Conservation (phyloP, 92 coral and sea anemone genomes). For the Phymanthus crucifer region DNA sequence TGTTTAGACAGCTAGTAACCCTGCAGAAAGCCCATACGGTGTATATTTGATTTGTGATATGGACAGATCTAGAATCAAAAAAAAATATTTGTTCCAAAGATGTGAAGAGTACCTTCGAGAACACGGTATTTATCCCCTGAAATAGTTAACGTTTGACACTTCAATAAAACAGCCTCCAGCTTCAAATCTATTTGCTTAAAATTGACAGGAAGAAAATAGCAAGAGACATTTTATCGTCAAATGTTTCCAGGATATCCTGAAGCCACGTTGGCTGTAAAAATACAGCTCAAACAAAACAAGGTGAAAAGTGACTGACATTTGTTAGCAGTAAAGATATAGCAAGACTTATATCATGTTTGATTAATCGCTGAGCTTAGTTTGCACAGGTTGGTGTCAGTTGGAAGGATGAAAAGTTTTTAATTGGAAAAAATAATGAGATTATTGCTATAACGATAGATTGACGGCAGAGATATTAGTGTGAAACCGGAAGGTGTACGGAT, state of each 20-base stretch:
- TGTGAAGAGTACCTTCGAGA: background rate
- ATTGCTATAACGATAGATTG: conserved; percentile 3
- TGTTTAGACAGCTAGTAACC: background rate
- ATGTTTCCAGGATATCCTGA: conserved; percentile 1
- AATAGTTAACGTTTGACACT: background rate
- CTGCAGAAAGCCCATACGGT: background rate
- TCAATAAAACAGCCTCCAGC: background rate
- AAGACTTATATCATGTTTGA: background rate
- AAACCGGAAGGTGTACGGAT: background rate
- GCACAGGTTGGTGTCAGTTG: background rate
- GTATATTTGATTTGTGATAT: background rate
- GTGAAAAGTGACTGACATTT: background rate
- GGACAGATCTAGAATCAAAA: background rate
- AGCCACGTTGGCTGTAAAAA: background rate
- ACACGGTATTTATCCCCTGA: background rate
- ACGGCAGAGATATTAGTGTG: background rate
- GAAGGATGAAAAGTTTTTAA: background rate
- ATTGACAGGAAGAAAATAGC: background rate
- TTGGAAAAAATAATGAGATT: background rate
- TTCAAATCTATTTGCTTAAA: background rate
- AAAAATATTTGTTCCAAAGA: background rate
- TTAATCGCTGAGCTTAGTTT: background rate
- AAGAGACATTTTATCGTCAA: background rate
- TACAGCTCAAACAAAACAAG: background rate
- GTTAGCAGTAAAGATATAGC: background rate